Evolutionary conservation across 2,797 vertebrate species (phyloP).

Genomic region (Lepus townsendii): DNA sequence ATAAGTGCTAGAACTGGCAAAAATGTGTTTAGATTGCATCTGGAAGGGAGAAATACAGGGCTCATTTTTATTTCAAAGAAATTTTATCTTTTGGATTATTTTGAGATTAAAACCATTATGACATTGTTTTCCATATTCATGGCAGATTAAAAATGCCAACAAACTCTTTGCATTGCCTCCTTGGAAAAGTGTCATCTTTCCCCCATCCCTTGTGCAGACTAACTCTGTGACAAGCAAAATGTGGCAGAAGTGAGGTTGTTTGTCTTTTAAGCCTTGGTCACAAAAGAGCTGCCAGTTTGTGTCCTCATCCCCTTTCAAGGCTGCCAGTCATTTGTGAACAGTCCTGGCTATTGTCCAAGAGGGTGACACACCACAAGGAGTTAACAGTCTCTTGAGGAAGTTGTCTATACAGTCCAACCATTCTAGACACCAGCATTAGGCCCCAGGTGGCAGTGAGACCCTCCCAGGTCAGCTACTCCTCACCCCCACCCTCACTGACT

Average conservation of each 20-base stretch:
- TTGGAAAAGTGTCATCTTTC: background rate
- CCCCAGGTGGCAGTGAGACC: background rate
- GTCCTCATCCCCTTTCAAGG: rapidly evolving
- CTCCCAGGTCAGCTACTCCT: too few relatives aligned
- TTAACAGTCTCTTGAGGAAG: background rate
- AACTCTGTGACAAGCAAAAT: background rate
- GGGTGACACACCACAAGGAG: background rate
- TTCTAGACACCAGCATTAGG: rapidly evolving
- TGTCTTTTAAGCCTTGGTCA: too few relatives aligned
- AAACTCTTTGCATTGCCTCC: background rate
- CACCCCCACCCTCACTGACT: too few relatives aligned
- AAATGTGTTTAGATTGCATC: background rate
- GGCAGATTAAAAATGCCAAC: background rate
- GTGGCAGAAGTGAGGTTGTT: rapidly evolving
- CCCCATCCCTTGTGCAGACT: rapidly evolving
- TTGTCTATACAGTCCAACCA: background rate
- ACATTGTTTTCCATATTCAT: background rate
- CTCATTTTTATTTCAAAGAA: background rate
- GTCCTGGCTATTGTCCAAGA: background rate
- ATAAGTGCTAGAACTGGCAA: background rate
- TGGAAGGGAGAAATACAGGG: background rate
- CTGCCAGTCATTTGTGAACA: too few relatives aligned
- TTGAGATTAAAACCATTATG: background rate
- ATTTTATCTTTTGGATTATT: background rate
- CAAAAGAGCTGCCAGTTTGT: background rate